These are phyloP conservation scores for Drosophila helvetica DNA, from an alignment of 2,888 invertebrate genomes.

Conservation along the genomic window DNA sequence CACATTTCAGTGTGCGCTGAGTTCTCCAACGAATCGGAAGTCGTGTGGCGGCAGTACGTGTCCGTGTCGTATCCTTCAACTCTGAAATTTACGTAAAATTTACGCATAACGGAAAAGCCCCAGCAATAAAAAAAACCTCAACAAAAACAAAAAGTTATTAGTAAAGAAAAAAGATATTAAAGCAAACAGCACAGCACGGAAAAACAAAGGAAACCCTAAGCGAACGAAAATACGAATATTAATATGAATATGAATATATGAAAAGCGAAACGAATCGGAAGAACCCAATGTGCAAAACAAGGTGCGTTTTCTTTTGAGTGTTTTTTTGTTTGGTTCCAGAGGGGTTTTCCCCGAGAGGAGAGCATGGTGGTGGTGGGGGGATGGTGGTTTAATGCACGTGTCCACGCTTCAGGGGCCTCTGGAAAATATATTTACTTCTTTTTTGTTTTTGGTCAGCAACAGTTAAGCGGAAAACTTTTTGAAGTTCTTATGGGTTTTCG, in stretches of 20 bases:
- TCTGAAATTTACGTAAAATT: constrained; percentile 36
- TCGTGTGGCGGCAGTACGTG: constrained; percentile 15
- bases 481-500: constrained; percentile 12
- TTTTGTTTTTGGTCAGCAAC: constrained; percentile 36
- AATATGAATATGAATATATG: neutral
- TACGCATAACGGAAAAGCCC: neutral
- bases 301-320: constrained; percentile 30
- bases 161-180: constrained; percentile 25
- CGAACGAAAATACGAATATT: constrained; percentile 4
- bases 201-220: neutral
- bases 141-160: constrained; percentile 31
- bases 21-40: constrained; percentile 48
- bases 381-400: constrained; percentile 21
- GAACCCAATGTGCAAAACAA: constrained; percentile 27
- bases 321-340: neutral
- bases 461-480: constrained; percentile 46
- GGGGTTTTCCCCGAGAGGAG: neutral
- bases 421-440: constrained; percentile 16
- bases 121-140: constrained; percentile 3
- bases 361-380: neutral
- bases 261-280: constrained; percentile 9
- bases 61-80: constrained; percentile 14
- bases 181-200: neutral
- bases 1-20: constrained; percentile 56
- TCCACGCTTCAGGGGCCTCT: constrained; percentile 12